phyloP scores from a whole-genome alignment of 2,888 invertebrate genomes.

The Luperina testacea region DNA sequence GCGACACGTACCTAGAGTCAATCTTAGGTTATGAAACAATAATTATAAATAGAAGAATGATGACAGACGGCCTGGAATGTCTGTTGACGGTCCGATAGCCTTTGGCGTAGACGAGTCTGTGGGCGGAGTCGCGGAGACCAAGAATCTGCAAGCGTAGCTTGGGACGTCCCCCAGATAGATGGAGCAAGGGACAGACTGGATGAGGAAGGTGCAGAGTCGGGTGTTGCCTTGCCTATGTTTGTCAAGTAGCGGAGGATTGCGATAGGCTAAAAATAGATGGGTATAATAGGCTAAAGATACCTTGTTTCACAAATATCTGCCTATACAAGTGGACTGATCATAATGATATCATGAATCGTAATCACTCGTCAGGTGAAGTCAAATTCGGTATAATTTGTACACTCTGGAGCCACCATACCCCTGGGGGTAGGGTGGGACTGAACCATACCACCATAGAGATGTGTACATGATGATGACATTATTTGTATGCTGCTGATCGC shows the following conservation, averaged over 20 bases:
- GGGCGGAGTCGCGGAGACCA: not conserved
- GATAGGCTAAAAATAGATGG: not conserved
- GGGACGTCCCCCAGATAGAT: not conserved
- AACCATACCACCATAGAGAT: too few relatives aligned
- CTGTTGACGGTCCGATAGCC: not conserved
- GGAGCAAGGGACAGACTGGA: not conserved
- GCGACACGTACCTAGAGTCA: not conserved
- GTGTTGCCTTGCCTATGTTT: too few relatives aligned
- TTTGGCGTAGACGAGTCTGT: not conserved
- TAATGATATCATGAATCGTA: not conserved
- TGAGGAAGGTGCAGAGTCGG: not conserved
- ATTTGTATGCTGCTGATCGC: not conserved
- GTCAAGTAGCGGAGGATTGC: not conserved
- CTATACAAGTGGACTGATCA: too few relatives aligned
- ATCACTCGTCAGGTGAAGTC: not conserved
- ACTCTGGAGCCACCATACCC: too few relatives aligned
- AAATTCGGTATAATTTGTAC: not conserved
- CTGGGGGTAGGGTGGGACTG: too few relatives aligned
- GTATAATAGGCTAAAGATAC: too few relatives aligned
- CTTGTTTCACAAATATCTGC: not conserved
- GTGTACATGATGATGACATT: not conserved
- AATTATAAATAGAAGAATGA: not conserved
- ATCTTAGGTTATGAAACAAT: not conserved
- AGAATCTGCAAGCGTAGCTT: not conserved
- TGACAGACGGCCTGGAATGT: not conserved